A percentile compares a stretch with the other conserved stretches of the same genome.
These are phyloP conservation scores for Galeruca laticollis DNA, from an alignment of 2,888 invertebrate genomes.

Conservation along the genomic window DNA sequence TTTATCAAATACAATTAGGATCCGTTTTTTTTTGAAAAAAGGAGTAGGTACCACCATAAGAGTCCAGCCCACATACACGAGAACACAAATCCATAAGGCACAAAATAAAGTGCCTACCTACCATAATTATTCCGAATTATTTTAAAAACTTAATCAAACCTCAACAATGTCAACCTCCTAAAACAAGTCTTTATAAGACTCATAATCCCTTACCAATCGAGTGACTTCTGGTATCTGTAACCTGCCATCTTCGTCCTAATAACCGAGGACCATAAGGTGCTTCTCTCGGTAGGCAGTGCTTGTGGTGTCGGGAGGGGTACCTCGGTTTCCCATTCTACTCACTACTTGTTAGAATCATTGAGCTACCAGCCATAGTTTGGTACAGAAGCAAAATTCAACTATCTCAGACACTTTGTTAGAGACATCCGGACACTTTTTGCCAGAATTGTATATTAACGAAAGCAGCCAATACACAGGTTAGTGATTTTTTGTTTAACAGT, in stretches of 20 bases:
- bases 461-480: constrained; percentile 33
- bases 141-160: constrained; percentile 62
- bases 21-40: constrained; percentile 6
- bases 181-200: constrained; percentile 48
- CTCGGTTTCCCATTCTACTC: constrained; percentile 64
- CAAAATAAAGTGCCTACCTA: constrained; percentile 36
- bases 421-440: constrained; percentile 27
- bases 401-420: constrained; percentile 41
- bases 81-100: constrained; percentile 36
- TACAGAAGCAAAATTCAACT: constrained; percentile 65
- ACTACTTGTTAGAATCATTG: constrained; percentile 67
- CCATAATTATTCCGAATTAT: constrained; percentile 49
- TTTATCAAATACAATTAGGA: constrained; percentile 1
- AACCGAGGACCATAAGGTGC: constrained; percentile 57
- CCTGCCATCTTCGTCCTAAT: constrained; percentile 60
- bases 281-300: constrained; percentile 60
- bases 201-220: constrained; percentile 52
- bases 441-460: constrained; percentile 12
- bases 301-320: constrained; percentile 57
- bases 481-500: constrained; percentile 32
- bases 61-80: constrained; percentile 27
- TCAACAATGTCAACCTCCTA: constrained; percentile 39
- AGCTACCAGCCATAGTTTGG: constrained; percentile 67
- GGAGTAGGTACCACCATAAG: constrained; percentile 32
- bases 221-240: constrained; percentile 61